Percentiles rank a stretch among this genome's conserved stretches.
Conservation (phyloP, 2,113 vertebrate species). For the Cynoglossus semilaevis region DNA sequence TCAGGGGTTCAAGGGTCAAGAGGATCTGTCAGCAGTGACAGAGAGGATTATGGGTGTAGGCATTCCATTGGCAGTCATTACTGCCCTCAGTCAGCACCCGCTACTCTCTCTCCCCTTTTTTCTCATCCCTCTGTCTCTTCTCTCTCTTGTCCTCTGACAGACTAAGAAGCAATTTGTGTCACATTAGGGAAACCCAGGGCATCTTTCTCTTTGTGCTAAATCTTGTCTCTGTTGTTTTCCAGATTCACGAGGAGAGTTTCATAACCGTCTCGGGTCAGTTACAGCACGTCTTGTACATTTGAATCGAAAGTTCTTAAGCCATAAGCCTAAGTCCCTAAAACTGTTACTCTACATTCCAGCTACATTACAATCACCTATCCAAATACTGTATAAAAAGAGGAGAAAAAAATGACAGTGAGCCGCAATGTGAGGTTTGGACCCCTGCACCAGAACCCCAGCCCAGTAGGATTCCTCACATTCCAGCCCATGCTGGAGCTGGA, state of each 20-base stretch:
- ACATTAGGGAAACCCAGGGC: slow-evolving; percentile 77
- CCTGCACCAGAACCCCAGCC: slow-evolving; percentile 66
- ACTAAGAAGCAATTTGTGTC: slow-evolving; percentile 79
- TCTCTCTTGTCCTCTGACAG: slow-evolving; percentile 70
- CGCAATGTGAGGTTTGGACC: slow-evolving; percentile 69
- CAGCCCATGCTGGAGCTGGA: slow-evolving; percentile 65
- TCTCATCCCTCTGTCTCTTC: slow-evolving; percentile 65
- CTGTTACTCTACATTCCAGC: slow-evolving; percentile 37
- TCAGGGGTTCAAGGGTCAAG: slow-evolving; percentile 76
- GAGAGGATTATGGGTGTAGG: slow-evolving; percentile 78
- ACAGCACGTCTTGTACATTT: no score
- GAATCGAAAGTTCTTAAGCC: no score
- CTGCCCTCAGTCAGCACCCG: slow-evolving; percentile 69
- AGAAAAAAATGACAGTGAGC: slow-evolving; percentile 52
- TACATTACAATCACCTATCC: slow-evolving; percentile 52
- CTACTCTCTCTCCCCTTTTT: slow-evolving; percentile 46
- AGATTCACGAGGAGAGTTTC: not conserved
- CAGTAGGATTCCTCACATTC: slow-evolving; percentile 76
- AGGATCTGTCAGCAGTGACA: slow-evolving; percentile 78
- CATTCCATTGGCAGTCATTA: slow-evolving; percentile 78
- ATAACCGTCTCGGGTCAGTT: no score
- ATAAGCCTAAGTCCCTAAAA: slow-evolving; percentile 2
- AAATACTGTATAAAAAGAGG: slow-evolving; percentile 40
- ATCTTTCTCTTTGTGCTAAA: slow-evolving; percentile 54
- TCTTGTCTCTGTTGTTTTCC: slow-evolving; percentile 17